These are phyloP conservation scores for Timandra comae DNA, from an alignment of 2,888 invertebrate genomes.

Conservation along the genomic window DNA sequence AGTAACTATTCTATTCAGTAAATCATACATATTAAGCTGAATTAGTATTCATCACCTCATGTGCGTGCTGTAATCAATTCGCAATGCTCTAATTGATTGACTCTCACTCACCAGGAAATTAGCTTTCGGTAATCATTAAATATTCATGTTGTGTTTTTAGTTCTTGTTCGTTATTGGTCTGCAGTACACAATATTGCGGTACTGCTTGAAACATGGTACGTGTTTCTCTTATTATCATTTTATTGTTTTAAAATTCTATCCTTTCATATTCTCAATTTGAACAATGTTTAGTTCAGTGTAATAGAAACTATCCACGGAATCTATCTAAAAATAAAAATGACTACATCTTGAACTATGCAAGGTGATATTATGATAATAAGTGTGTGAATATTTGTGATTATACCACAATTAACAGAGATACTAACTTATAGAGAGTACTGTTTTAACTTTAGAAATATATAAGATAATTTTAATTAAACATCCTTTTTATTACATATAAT, in stretches of 20 bases:
- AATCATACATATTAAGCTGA: background rate
- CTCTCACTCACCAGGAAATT: slow-evolving; percentile 23
- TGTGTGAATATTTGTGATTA: background rate
- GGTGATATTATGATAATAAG: slow-evolving; percentile 1
- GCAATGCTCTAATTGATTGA: slow-evolving; percentile 17
- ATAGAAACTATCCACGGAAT: background rate
- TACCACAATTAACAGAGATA: too few relatives aligned
- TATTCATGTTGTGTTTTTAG: slow-evolving; percentile 35
- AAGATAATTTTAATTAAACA: too few relatives aligned
- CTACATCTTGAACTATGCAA: slow-evolving; percentile 16
- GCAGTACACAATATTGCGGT: slow-evolving; percentile 23
- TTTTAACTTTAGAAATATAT: too few relatives aligned
- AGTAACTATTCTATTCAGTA: too few relatives aligned
- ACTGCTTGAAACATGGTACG: slow-evolving; percentile 44
- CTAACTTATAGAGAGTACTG: too few relatives aligned
- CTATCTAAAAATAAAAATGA: slow-evolving; percentile 56
- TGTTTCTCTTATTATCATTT: slow-evolving; percentile 20
- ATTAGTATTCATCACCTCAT: background rate
- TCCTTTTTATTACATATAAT: too few relatives aligned
- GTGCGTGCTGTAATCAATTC: background rate
- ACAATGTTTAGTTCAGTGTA: background rate
- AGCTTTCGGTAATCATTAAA: slow-evolving; percentile 36
- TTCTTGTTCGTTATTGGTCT: slow-evolving; percentile 35
- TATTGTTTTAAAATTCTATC: slow-evolving; percentile 9
- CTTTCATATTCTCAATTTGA: background rate